Evolutionary conservation across 2,888 invertebrate species (phyloP).

Genomic region (Acanthacorydalis orientalis): DNA sequence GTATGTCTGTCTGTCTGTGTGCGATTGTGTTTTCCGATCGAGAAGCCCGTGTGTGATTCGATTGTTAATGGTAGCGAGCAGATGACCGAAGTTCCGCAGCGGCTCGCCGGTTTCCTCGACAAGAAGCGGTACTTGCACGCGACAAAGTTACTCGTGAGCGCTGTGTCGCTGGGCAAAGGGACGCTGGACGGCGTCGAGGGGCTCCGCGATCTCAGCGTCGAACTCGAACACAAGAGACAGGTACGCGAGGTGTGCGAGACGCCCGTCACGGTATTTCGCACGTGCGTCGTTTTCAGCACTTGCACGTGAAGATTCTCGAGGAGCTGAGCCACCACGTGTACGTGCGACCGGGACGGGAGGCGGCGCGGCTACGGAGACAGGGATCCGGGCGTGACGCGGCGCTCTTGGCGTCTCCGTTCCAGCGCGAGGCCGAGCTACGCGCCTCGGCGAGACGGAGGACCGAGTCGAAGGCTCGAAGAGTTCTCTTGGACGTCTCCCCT

Average conservation of each 20-base stretch:
- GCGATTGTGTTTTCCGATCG: neutral
- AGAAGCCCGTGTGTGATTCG: neutral
- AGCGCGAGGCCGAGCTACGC: constrained; percentile 36
- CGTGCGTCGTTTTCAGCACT: constrained; percentile 28
- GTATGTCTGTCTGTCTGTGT: neutral
- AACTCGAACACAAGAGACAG: constrained; percentile 52
- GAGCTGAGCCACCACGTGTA: constrained; percentile 61
- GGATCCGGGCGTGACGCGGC: constrained; percentile 38
- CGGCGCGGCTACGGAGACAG: constrained; percentile 35
- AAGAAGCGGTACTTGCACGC: constrained; percentile 73
- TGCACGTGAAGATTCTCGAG: constrained; percentile 48
- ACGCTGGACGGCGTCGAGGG: constrained; percentile 70
- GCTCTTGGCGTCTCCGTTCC: constrained; percentile 30
- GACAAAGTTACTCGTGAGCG: constrained; percentile 62
- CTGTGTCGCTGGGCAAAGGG: constrained; percentile 48
- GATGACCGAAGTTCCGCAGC: constrained; percentile 54
- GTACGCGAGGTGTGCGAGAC: constrained; percentile 16
- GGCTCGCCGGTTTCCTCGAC: constrained; percentile 42
- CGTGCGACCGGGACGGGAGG: constrained; percentile 23
- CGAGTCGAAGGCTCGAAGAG: constrained; percentile 33
- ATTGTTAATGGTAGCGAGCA: constrained; percentile 41
- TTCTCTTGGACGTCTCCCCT: constrained; percentile 32
- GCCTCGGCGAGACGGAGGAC: constrained; percentile 36
- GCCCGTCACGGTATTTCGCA: neutral
- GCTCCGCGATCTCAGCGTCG: constrained; percentile 58